Evolutionary conservation across 2,113 vertebrate species (phyloP).

Genomic region (Mobula birostris): DNA sequence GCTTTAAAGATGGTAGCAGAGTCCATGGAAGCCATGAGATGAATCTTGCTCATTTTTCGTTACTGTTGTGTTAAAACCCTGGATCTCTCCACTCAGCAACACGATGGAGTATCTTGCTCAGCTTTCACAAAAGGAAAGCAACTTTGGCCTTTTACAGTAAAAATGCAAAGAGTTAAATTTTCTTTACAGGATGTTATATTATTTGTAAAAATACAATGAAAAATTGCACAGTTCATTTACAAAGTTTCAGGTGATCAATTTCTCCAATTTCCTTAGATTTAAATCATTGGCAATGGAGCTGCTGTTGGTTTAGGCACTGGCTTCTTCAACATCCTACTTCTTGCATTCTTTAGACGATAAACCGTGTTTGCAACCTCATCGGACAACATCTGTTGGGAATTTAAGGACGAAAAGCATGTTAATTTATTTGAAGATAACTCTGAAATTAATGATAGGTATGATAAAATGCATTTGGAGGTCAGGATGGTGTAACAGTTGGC

Average conservation of each 20-base stretch:
- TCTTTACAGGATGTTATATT: neutral
- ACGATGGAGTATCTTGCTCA: too few relatives aligned
- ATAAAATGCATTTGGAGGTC: neutral
- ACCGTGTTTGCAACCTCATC: conserved; percentile 60
- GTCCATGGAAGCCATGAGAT: too few relatives aligned
- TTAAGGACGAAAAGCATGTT: neutral
- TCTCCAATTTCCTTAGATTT: neutral
- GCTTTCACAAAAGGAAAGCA: neutral
- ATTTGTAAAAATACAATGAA: conserved; percentile 12
- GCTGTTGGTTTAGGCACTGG: neutral
- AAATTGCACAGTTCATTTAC: neutral
- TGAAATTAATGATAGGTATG: neutral
- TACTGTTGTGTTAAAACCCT: too few relatives aligned
- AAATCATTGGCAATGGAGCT: neutral
- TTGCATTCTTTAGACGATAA: conserved; percentile 62
- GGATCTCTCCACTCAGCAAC: too few relatives aligned
- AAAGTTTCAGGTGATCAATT: neutral
- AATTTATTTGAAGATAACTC: neutral
- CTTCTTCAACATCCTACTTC: conserved; percentile 43
- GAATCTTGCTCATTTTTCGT: too few relatives aligned
- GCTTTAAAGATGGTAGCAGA: too few relatives aligned
- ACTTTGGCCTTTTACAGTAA: neutral
- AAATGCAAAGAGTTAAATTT: neutral
- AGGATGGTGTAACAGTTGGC: neutral
- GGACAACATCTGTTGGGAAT: conserved; percentile 49